These are phyloP conservation scores for Actinernus sp. DNA, from an alignment of 92 coral and sea anemone genomes.

Conservation along the genomic window DNA sequence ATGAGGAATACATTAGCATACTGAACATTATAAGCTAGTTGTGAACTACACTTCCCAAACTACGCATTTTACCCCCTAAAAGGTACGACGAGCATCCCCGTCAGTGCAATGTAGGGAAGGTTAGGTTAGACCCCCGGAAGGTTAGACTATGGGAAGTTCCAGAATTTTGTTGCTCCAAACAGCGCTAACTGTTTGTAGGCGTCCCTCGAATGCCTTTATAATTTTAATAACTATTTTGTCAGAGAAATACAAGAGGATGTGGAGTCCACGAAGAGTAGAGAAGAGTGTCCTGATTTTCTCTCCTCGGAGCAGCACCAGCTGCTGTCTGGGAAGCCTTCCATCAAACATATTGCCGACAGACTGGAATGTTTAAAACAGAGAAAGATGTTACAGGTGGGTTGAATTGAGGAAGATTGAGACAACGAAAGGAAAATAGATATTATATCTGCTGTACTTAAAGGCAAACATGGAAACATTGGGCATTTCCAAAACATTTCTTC, in stretches of 20 bases:
- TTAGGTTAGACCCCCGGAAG: too few relatives aligned
- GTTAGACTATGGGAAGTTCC: too few relatives aligned
- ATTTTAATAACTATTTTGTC: too few relatives aligned
- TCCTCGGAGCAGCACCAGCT: slow-evolving; percentile 84
- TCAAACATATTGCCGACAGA: slow-evolving; percentile 62
- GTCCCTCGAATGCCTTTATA: too few relatives aligned
- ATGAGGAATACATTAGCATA: too few relatives aligned
- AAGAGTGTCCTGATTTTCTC: slow-evolving; percentile 77
- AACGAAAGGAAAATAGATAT: background rate
- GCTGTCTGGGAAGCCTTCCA: slow-evolving; percentile 83
- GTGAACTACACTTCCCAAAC: too few relatives aligned
- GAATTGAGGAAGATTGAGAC: too few relatives aligned
- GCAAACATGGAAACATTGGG: background rate
- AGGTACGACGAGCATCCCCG: too few relatives aligned
- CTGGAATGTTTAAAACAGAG: slow-evolving; percentile 34
- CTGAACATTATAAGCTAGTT: too few relatives aligned
- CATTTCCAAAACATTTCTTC: background rate
- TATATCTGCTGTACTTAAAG: background rate
- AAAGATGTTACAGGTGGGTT: slow-evolving; percentile 54
- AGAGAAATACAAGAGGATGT: slow-evolving; percentile 41
- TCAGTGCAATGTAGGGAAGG: too few relatives aligned
- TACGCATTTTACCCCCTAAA: too few relatives aligned
- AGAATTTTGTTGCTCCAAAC: background rate
- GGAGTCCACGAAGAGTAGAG: slow-evolving; percentile 28
- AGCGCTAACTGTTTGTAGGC: background rate